phyloP scores from a whole-genome alignment of 2,113 vertebrate genomes.

The Ictalurus furcatus region DNA sequence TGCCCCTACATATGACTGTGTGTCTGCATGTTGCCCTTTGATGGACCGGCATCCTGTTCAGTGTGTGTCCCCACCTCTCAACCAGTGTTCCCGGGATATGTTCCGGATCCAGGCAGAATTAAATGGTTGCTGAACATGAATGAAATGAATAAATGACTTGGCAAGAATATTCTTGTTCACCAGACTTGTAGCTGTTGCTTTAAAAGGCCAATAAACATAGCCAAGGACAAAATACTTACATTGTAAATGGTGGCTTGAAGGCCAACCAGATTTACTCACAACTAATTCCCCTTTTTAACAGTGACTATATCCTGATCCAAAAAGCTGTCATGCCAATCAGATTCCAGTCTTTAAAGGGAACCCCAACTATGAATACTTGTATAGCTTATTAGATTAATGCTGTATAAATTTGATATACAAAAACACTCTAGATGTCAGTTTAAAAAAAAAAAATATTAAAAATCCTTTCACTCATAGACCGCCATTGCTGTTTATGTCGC shows the following conservation, averaged over 20 bases:
- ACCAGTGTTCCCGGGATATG: not conserved
- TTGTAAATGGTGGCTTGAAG: not conserved
- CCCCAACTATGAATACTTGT: too few species aligned
- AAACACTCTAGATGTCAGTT: too few species aligned
- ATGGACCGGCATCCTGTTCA: not conserved
- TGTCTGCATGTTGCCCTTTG: not conserved
- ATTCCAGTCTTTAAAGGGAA: not conserved
- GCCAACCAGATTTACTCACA: not conserved
- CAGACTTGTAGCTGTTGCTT: not conserved
- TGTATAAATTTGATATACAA: too few species aligned
- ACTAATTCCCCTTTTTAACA: not conserved
- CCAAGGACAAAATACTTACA: conserved; percentile 3
- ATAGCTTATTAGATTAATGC: too few species aligned
- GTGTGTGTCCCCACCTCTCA: not conserved
- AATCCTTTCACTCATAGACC: too few species aligned
- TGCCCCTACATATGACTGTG: not conserved
- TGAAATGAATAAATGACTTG: not conserved
- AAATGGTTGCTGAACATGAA: not conserved
- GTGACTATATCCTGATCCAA: not conserved
- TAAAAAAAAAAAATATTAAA: too few species aligned
- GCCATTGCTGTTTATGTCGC: too few species aligned
- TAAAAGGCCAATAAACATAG: not conserved
- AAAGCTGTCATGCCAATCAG: not conserved
- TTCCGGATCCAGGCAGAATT: not conserved
- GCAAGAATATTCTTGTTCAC: not conserved